Conservation (phyloP, 1,140 invertebrate genomes). For the Asbolus verrucosus region DNA sequence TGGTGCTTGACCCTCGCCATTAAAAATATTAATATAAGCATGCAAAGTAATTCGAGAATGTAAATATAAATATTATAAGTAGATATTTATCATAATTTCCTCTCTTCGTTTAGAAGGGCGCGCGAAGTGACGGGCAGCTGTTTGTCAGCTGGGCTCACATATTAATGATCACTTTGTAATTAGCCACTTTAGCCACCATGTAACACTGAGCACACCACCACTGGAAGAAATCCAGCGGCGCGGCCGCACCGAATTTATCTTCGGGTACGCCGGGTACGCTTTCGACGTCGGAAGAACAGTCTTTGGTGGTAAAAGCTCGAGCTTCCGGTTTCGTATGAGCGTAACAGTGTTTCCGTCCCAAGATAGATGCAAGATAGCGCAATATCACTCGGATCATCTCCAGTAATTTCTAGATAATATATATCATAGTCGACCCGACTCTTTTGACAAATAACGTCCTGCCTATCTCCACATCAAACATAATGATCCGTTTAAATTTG, state of each 20-base stretch:
- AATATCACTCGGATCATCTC: conserved; percentile 44
- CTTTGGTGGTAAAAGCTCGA: conserved; percentile 45
- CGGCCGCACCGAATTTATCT: conserved; percentile 7
- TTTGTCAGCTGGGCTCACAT: conserved; percentile 61
- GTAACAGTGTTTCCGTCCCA: conserved; percentile 45
- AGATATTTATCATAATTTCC: conserved; percentile 64
- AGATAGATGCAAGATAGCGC: conserved; percentile 39
- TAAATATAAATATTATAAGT: conserved; percentile 61
- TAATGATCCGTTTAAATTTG: conserved; percentile 37
- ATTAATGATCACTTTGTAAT: conserved; percentile 65
- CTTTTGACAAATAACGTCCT: conserved; percentile 46
- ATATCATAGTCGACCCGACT: conserved; percentile 43
- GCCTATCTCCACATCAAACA: conserved; percentile 24
- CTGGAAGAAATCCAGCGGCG: conserved; percentile 1
- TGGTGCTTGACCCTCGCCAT: conserved; percentile 44
- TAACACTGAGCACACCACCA: conserved; percentile 57
- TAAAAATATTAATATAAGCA: conserved; percentile 42
- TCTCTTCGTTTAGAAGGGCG: conserved; percentile 62
- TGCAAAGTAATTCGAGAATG: conserved; percentile 49
- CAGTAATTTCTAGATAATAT: conserved; percentile 47
- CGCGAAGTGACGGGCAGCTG: conserved; percentile 60
- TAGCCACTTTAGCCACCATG: conserved; percentile 56
- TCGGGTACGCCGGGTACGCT: background rate
- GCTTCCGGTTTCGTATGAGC: conserved; percentile 41
- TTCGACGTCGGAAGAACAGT: too few relatives aligned